Evolutionary conservation across 92 coral and sea anemone genomes (phyloP).

Genomic region (Plumapathes pennacea): DNA sequence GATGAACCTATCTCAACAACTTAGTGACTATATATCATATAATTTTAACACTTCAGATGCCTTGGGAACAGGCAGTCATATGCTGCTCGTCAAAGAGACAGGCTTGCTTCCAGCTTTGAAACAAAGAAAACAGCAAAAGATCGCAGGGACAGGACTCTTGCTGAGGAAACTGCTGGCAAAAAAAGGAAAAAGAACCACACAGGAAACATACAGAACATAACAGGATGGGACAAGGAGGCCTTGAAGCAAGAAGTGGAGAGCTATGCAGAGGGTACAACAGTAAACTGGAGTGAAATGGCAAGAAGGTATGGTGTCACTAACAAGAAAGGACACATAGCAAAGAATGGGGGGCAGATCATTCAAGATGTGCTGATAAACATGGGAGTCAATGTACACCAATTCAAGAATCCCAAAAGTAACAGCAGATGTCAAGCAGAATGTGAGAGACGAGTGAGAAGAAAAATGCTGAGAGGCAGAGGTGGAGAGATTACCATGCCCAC

Average conservation of each 20-base stretch:
- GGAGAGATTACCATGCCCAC: constrained; percentile 16
- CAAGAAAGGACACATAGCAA: neutral
- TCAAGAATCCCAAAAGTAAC: too few species aligned
- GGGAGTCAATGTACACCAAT: too few species aligned
- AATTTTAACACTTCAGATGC: neutral
- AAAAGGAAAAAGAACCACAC: constrained; percentile 5
- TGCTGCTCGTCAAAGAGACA: neutral
- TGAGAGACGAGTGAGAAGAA: neutral
- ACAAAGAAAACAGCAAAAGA: neutral
- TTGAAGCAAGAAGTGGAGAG: constrained; percentile 15
- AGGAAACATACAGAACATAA: constrained; percentile 4
- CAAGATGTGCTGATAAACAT: too few species aligned
- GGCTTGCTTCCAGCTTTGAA: neutral
- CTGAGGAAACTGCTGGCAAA: neutral
- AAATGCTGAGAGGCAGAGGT: neutral
- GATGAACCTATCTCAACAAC: too few species aligned
- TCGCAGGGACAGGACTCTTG: neutral
- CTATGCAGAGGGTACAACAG: constrained; percentile 13
- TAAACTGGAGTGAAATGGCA: constrained; percentile 8
- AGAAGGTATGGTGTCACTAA: neutral
- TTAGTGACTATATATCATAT: too few species aligned
- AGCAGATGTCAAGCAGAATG: neutral
- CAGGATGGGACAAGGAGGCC: constrained; percentile 21
- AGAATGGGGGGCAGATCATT: neutral
- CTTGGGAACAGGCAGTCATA: neutral